Evolutionary conservation across 1,140 invertebrate genomes (phyloP).

Genomic region (Heliothis virescens): DNA sequence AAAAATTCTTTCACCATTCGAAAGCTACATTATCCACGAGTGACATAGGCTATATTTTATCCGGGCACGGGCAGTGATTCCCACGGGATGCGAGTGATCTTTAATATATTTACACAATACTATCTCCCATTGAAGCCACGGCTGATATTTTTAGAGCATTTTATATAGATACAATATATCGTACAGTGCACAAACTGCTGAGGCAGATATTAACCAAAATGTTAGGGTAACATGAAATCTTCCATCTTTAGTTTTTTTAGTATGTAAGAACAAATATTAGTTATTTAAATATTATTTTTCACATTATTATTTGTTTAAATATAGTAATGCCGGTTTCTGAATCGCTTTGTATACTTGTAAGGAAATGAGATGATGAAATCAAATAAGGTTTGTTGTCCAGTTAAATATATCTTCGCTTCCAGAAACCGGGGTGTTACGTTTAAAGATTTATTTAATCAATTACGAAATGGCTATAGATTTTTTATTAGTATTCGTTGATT

Average conservation of each 20-base stretch:
- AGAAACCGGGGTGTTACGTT: conserved; percentile 34
- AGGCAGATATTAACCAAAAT: conserved; percentile 57
- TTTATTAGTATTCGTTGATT: conserved; percentile 61
- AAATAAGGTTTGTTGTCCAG: conserved; percentile 11
- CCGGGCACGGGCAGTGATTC: too few relatives aligned
- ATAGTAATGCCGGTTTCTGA: conserved; percentile 34
- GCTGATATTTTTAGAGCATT: too few relatives aligned
- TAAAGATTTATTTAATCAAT: conserved; percentile 46
- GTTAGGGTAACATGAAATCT: conserved; percentile 57
- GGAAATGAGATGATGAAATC: neutral
- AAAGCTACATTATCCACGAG: too few relatives aligned
- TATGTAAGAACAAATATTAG: conserved; percentile 51
- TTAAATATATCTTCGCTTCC: conserved; percentile 10
- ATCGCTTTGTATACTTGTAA: conserved; percentile 1
- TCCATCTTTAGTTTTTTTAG: conserved; percentile 62
- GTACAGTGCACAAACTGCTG: conserved; percentile 55
- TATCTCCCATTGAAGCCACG: too few relatives aligned
- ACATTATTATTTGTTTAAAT: conserved; percentile 45
- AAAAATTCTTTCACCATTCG: too few relatives aligned
- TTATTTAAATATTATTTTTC: conserved; percentile 44
- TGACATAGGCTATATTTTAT: too few relatives aligned
- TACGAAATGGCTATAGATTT: conserved; percentile 50
- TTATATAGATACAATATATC: neutral
- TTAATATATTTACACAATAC: too few relatives aligned
- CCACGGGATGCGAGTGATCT: too few relatives aligned